A percentile compares a stretch with the other conserved stretches of the same genome.
Evolutionary conservation across 2,888 invertebrate species (phyloP).

Genomic region (Tenthredo notha): DNA sequence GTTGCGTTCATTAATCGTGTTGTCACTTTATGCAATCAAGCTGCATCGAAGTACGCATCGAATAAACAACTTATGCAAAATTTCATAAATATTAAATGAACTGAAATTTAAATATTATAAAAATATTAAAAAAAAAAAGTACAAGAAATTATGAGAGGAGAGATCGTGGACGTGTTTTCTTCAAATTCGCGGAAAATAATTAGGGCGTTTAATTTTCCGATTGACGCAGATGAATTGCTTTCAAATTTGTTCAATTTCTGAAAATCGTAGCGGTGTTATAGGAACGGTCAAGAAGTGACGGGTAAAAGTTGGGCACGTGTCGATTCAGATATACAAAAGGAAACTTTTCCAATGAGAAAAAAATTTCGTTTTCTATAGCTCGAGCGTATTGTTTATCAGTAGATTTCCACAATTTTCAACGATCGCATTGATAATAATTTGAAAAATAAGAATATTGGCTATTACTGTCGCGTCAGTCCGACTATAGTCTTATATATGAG

Average conservation of each 20-base stretch:
- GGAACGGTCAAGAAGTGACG: neutral
- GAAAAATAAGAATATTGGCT: constrained; percentile 41
- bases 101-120: too few species aligned
- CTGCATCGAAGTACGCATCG: neutral
- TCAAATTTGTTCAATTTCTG: neutral
- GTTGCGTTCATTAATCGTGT: neutral
- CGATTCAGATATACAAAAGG: neutral
- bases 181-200: too few species aligned
- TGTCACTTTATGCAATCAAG: constrained; percentile 32
- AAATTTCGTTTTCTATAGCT: constrained; percentile 17
- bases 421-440: constrained; percentile 39
- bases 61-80: constrained; percentile 1
- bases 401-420: constrained; percentile 41
- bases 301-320: neutral
- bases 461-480: neutral
- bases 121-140: too few species aligned
- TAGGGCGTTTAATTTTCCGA: too few species aligned
- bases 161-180: too few species aligned
- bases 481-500: neutral
- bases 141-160: too few species aligned
- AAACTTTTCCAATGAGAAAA: constrained; percentile 36
- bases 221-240: neutral
- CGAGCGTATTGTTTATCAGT: constrained; percentile 24
- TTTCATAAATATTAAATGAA: neutral
- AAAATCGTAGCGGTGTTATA: neutral